Percentiles rank a stretch among this genome's conserved stretches.
Conservation (phyloP, 2,113 vertebrate species). For the Ctenomys sociabilis region DNA sequence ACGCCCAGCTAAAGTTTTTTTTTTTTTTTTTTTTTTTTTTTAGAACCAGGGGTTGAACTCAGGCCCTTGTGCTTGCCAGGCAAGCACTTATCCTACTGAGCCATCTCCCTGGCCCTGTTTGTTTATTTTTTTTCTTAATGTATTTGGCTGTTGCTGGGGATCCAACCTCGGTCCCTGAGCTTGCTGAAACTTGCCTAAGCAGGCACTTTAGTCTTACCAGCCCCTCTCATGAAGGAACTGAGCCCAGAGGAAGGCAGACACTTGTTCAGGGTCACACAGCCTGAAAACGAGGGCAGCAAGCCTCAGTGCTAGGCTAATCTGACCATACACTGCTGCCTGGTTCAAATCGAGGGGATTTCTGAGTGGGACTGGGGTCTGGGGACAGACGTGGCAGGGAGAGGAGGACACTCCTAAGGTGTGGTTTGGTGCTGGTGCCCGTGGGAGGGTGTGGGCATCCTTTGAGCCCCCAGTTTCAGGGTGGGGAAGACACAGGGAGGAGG, state of each 20-base stretch:
- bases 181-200: too few species aligned
- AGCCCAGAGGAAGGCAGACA: not conserved
- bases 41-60: too few species aligned
- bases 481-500: constrained; percentile 76
- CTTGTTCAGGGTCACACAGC: not conserved
- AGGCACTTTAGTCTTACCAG: too few species aligned
- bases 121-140: too few species aligned
- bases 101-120: too few species aligned
- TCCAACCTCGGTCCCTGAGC: too few species aligned
- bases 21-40: too few species aligned
- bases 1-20: too few species aligned
- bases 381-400: not conserved
- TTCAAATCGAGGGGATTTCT: not conserved
- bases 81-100: too few species aligned
- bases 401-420: rapidly evolving
- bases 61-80: too few species aligned
- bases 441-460: not conserved
- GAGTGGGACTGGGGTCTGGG: not conserved
- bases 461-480: constrained; percentile 72
- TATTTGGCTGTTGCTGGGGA: too few species aligned
- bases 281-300: not conserved
- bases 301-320: not conserved
- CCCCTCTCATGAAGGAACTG: not conserved
- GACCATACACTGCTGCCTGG: not conserved
- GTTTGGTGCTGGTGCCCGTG: not conserved